Evolutionary conservation across 1,140 invertebrate species (phyloP), one percentile per base, ranked within the genome.

Genomic region (Halesus radiatus): DNA sequence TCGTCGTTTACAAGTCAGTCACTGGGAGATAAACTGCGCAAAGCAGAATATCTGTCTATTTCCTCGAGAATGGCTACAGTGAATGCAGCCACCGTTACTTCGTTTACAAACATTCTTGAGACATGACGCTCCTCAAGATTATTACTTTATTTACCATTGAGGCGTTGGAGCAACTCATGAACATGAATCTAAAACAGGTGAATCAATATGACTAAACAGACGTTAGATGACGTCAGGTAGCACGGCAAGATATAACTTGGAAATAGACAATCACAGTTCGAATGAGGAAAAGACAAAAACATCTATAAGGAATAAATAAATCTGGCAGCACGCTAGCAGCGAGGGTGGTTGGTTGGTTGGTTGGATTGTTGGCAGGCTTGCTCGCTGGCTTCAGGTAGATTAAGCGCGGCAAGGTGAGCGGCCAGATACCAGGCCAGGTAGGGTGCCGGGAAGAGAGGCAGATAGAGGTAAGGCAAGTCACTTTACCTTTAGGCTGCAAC

Each of bases 401-500:
- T 45, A 37, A 66, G 26, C 62, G 22, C 23, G 20, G 32, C 15
- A 37, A 15, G 20, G 66, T 45, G 37, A 50, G 26, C 18, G 70
- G 8, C 20, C 53, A 56, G 72, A 26, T 75, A 29, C 32, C n/a
- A n/a, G n/a, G n/a, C n/a, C n/a, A n/a, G n/a, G n/a, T n/a, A n/a
- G n/a, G 1, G 8, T 15, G 37, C 13, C 62, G n/a, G 26, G 62
- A n/a, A 32, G 62, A n/a, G 32, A 50, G 50, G 68, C 50, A 53
- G 37, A 50, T 75, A 75, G 13, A 75, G 22, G 53, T 75, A 22
- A 60, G 68, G 68, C 20, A 50, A 72, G 10, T 45, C 10, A 45
- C 26, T 54, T 73, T 60, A 75, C 72, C 72, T 60, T 75, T 75
- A 32, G 72, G 37, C 23, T 56, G 72, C 15, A 18, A 32, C 26